Percentiles rank a stretch among this genome's conserved stretches.
Conservation (phyloP, 2,797 vertebrate genomes). For the Ataeniobius toweri region DNA sequence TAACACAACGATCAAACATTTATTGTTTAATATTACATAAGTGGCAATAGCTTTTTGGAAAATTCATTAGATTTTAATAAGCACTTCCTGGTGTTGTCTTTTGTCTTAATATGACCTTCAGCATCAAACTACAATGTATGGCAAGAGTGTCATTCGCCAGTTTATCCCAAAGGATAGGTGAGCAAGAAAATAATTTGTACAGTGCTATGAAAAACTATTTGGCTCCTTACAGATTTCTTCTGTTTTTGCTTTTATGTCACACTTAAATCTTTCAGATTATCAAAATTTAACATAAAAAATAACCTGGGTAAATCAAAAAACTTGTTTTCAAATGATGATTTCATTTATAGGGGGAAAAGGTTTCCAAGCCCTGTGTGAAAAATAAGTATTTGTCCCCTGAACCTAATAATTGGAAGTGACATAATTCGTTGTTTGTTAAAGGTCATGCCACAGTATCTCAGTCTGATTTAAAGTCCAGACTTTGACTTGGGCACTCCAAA, state of each 20-base stretch:
- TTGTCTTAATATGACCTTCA: conserved; percentile 27
- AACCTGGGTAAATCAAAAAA: too few species aligned
- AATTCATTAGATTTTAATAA: conserved; percentile 41
- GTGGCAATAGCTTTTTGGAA: conserved; percentile 32
- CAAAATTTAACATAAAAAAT: not conserved
- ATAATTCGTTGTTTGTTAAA: not conserved
- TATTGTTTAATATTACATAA: not conserved
- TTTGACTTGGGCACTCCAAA: not conserved
- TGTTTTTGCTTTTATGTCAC: not conserved
- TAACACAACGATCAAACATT: not conserved
- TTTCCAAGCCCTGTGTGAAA: too few species aligned
- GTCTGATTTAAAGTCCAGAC: not conserved
- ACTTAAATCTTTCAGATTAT: not conserved
- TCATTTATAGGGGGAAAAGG: too few species aligned
- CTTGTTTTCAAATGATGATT: too few species aligned
- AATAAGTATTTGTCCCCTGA: too few species aligned
- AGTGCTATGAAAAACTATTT: not conserved
- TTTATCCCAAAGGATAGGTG: conserved; percentile 24
- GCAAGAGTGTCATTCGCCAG: conserved; percentile 49
- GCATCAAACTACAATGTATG: conserved; percentile 28
- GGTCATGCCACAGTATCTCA: not conserved
- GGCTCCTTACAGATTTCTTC: not conserved
- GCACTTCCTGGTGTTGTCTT: not conserved
- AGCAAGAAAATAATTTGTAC: not conserved
- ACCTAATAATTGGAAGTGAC: too few species aligned